phyloP scores from a whole-genome alignment of 1,140 invertebrate species.

The Leptopilina boulardi region DNA sequence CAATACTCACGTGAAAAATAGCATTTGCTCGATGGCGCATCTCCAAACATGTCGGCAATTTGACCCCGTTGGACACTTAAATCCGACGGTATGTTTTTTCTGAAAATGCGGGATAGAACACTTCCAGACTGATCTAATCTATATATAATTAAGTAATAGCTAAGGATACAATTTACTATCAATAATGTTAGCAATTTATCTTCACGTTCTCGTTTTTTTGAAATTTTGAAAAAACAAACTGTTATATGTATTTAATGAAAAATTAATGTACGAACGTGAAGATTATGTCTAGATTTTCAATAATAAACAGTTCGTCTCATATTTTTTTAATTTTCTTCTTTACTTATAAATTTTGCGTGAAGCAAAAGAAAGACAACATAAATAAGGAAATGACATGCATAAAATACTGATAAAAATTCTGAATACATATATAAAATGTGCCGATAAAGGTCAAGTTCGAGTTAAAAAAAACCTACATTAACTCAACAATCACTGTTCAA shows the following conservation, averaged over 20 bases:
- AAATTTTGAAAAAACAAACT: too few relatives aligned
- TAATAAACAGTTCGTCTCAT: background rate
- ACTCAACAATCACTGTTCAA: background rate
- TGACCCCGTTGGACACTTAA: constrained; percentile 93
- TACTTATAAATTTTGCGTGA: background rate
- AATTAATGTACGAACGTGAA: background rate
- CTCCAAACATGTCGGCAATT: constrained; percentile 96
- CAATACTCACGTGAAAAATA: constrained; percentile 95
- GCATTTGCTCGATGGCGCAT: constrained; percentile 96
- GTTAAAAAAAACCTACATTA: background rate
- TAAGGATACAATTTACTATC: constrained; percentile 34
- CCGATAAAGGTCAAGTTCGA: background rate
- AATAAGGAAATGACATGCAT: constrained; percentile 19
- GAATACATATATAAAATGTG: background rate
- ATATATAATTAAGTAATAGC: constrained; percentile 41
- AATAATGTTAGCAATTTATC: background rate
- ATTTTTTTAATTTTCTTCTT: background rate
- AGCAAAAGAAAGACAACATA: background rate
- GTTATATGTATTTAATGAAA: too few relatives aligned
- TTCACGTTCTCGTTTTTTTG: background rate
- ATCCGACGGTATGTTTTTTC: constrained; percentile 98
- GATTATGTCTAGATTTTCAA: background rate
- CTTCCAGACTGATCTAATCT: constrained; percentile 59
- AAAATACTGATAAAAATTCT: constrained; percentile 29
- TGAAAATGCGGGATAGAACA: constrained; percentile 76